These are phyloP conservation scores for Catocala sponsa DNA, from an alignment of 2,888 invertebrate genomes.

Conservation along the genomic window DNA sequence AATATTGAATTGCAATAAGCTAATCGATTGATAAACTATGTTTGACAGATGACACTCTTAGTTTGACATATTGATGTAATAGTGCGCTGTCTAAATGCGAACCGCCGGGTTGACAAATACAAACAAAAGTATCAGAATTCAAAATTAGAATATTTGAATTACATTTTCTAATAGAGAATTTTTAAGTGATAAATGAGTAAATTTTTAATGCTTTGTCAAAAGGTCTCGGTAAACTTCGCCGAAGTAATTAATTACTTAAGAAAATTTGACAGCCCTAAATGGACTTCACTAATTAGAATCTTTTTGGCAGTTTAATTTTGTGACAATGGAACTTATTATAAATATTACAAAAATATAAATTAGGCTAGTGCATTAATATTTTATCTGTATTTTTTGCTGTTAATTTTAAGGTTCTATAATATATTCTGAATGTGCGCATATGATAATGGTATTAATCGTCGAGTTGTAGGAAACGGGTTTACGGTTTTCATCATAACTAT, in stretches of 20 bases:
- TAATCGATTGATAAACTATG: too few species aligned
- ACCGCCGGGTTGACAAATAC: too few species aligned
- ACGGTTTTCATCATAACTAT: background rate
- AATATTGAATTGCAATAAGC: too few species aligned
- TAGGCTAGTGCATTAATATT: too few species aligned
- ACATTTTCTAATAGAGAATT: slow-evolving; percentile 4
- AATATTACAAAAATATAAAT: background rate
- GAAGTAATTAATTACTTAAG: slow-evolving; percentile 48
- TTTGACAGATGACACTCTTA: too few species aligned
- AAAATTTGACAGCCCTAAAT: slow-evolving; percentile 42
- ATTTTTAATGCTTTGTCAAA: slow-evolving; percentile 44
- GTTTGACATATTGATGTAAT: too few species aligned
- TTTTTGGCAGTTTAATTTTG: slow-evolving; percentile 36
- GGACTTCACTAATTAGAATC: slow-evolving; percentile 44
- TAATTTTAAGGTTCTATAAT: too few species aligned
- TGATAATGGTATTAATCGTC: too few species aligned
- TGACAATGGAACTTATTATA: slow-evolving; percentile 17
- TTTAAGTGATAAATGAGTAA: slow-evolving; percentile 30
- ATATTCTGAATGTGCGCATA: too few species aligned
- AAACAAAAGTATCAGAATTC: background rate
- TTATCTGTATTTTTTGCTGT: too few species aligned
- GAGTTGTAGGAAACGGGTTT: too few species aligned
- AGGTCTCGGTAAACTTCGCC: slow-evolving; percentile 32
- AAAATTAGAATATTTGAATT: background rate
- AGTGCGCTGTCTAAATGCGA: too few species aligned